phyloP scores from a whole-genome alignment of 1,140 invertebrate species.

The Trachelipus rathkii region DNA sequence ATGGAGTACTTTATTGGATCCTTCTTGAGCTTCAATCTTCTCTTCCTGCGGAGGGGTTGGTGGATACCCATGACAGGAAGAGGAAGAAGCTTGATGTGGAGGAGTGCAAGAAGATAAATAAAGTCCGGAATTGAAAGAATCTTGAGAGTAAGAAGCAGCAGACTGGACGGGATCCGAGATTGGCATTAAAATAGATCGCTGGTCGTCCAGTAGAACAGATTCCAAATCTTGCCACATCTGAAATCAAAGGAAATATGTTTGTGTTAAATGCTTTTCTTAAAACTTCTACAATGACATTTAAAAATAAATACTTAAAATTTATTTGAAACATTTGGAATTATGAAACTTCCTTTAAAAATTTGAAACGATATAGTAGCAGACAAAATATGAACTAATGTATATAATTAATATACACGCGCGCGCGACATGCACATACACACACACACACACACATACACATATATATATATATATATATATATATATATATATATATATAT shows the following conservation, averaged over 20 bases:
- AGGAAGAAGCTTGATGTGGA: not conserved
- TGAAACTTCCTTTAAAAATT: too few species aligned
- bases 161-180: not conserved
- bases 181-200: not conserved
- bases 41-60: not conserved
- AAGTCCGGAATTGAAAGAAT: not conserved
- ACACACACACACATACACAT: too few species aligned
- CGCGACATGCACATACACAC: too few species aligned
- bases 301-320: too few species aligned
- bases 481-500: too few species aligned
- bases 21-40: not conserved
- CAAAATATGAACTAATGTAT: too few species aligned
- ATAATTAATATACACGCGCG: too few species aligned
- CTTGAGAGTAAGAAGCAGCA: not conserved
- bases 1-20: not conserved
- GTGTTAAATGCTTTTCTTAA: too few species aligned
- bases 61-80: not conserved
- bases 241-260: not conserved
- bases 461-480: too few species aligned
- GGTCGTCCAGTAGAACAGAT: conserved; percentile 25
- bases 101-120: not conserved
- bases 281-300: too few species aligned
- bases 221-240: conserved; percentile 34
- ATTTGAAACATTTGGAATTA: too few species aligned
- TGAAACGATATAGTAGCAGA: too few species aligned